These are phyloP conservation scores for Lamellibrachia satsuma DNA, from an alignment of 2,888 invertebrate genomes.

Conservation along the genomic window DNA sequence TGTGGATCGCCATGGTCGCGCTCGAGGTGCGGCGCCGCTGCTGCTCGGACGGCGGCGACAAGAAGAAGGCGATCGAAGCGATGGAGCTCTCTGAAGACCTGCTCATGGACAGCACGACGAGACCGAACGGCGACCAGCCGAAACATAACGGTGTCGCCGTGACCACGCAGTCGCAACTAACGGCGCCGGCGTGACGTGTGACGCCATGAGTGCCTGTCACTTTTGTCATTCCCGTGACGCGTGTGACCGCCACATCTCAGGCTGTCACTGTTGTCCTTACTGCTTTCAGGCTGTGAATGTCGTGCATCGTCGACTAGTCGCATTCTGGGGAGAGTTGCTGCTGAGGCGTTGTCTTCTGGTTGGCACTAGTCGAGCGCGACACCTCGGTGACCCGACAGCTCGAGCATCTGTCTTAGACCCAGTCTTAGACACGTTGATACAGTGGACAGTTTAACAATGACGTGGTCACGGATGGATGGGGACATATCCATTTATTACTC, in stretches of 20 bases:
- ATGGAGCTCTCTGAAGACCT: not conserved
- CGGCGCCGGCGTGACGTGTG: not conserved
- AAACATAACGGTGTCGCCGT: not conserved
- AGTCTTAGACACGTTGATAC: not conserved
- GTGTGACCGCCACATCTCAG: not conserved
- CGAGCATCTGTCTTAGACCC: not conserved
- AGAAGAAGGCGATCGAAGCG: not conserved
- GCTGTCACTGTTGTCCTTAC: not conserved
- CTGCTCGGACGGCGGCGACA: not conserved
- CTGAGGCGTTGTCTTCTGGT: not conserved
- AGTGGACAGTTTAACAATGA: not conserved
- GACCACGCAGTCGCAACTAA: not conserved
- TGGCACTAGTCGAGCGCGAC: not conserved
- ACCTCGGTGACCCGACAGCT: not conserved
- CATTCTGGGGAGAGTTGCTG: not conserved
- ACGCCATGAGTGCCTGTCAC: not conserved
- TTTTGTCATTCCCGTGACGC: not conserved
- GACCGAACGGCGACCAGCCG: not conserved
- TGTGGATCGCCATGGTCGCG: constrained; percentile 30
- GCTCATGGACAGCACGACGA: not conserved
- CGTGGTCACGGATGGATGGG: not conserved
- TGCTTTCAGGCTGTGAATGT: not conserved
- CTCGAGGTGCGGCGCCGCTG: not conserved
- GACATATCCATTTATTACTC: not conserved
- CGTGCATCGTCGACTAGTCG: not conserved